phyloP scores from a whole-genome alignment of 2,797 vertebrate species.

The Onychomys torridus region DNA sequence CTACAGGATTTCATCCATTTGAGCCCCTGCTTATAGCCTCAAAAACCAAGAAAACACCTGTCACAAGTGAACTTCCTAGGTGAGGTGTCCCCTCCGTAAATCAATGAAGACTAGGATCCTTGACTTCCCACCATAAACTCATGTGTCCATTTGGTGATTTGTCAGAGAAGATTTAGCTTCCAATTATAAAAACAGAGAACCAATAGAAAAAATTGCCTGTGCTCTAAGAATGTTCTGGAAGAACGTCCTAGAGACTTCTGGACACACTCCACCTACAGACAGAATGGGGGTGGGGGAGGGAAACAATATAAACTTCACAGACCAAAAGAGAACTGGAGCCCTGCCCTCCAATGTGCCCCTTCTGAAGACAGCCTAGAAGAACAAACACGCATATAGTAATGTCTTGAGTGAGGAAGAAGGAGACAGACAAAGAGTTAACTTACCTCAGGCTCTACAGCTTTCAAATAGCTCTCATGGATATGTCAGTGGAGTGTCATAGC shows the following conservation, averaged over 20 bases:
- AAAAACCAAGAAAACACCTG: not conserved
- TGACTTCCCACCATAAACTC: not conserved
- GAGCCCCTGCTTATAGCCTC: rapidly evolving
- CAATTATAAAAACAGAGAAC: not conserved
- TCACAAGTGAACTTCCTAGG: not conserved
- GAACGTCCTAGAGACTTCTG: not conserved
- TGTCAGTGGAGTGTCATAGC: not conserved
- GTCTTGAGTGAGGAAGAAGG: not conserved
- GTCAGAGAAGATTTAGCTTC: not conserved
- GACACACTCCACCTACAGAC: not conserved
- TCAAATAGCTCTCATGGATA: not conserved
- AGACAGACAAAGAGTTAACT: not conserved
- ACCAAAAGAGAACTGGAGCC: not conserved
- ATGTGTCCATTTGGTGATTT: not conserved
- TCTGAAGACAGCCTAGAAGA: not conserved
- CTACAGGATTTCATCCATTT: not conserved
- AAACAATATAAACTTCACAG: no score
- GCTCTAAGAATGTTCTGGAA: not conserved
- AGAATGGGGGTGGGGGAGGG: no score
- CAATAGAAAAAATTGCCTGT: not conserved
- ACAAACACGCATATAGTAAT: not conserved
- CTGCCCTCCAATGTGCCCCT: not conserved
- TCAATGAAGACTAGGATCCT: not conserved
- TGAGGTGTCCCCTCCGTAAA: not conserved
- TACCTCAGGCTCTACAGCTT: not conserved